A percentile compares a stretch with the other conserved stretches of the same genome.
Conservation (phyloP, 2,113 vertebrate species). For the Trinectes maculatus region DNA sequence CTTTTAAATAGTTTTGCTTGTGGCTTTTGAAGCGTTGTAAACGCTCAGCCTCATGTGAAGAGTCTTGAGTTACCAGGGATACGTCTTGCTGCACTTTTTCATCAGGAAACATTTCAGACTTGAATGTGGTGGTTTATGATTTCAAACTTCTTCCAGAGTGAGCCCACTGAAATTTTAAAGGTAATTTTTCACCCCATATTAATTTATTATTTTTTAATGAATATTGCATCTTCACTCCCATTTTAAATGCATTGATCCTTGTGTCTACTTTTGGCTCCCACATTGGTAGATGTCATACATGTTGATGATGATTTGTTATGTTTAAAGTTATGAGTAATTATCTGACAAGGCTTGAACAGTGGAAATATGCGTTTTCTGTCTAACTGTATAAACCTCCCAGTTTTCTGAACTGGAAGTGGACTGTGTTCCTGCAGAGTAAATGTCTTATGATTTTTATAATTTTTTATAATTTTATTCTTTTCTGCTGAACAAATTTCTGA, state of each 20-base stretch:
- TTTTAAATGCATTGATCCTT: not conserved
- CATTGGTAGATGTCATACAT: too few species aligned
- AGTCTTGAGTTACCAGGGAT: not conserved
- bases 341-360: constrained; percentile 9
- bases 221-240: not conserved
- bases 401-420: constrained; percentile 9
- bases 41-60: not conserved
- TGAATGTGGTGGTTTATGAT: too few species aligned
- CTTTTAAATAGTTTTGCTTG: not conserved
- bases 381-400: not conserved
- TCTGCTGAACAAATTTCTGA: constrained; percentile 40
- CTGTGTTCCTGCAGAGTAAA: constrained; percentile 19
- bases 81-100: too few species aligned
- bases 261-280: not conserved
- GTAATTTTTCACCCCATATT: too few species aligned
- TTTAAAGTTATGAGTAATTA: not conserved
- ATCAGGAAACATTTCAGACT: too few species aligned
- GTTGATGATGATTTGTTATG: too few species aligned
- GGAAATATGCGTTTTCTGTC: not conserved
- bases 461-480: constrained; percentile 31
- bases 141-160: too few species aligned
- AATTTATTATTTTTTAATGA: not conserved
- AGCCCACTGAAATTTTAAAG: too few species aligned
- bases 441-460: constrained; percentile 29
- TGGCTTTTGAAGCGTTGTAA: not conserved